Evolutionary conservation across 2,797 vertebrate species (phyloP).

Genomic region (Pangasius krempfi): DNA sequence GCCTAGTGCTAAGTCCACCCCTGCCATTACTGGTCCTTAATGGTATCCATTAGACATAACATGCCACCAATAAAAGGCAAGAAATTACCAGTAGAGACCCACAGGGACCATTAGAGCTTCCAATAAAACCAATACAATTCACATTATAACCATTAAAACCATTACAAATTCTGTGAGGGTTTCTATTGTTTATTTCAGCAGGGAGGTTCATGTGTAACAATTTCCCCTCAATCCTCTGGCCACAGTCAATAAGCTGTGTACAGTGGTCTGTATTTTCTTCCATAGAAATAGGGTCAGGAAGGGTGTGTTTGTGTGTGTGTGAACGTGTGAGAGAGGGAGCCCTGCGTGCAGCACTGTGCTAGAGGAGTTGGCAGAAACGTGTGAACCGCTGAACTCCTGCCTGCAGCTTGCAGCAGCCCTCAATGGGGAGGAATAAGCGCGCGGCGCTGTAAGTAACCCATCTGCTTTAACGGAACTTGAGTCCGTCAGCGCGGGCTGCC

Average conservation of each 20-base stretch:
- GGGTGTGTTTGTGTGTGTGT: background rate
- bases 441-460: background rate
- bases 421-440: constrained; percentile 9
- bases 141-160: too few relatives aligned
- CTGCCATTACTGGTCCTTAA: too few relatives aligned
- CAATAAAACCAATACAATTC: too few relatives aligned
- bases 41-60: too few relatives aligned
- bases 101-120: too few relatives aligned
- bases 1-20: too few relatives aligned
- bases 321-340: background rate
- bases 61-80: too few relatives aligned
- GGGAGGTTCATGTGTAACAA: too few relatives aligned
- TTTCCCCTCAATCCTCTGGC: too few relatives aligned
- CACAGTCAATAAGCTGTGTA: background rate
- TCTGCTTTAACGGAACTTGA: background rate
- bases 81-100: too few relatives aligned
- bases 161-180: too few relatives aligned
- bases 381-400: background rate
- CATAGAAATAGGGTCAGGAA: background rate
- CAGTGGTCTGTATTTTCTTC: background rate
- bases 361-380: constrained; percentile 15
- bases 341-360: constrained; percentile 6
- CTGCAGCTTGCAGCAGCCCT: background rate
- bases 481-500: background rate
- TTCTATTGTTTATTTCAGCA: too few relatives aligned